phyloP scores from a whole-genome alignment of 2,888 invertebrate species.

The Disparrhopalites patrizii region DNA sequence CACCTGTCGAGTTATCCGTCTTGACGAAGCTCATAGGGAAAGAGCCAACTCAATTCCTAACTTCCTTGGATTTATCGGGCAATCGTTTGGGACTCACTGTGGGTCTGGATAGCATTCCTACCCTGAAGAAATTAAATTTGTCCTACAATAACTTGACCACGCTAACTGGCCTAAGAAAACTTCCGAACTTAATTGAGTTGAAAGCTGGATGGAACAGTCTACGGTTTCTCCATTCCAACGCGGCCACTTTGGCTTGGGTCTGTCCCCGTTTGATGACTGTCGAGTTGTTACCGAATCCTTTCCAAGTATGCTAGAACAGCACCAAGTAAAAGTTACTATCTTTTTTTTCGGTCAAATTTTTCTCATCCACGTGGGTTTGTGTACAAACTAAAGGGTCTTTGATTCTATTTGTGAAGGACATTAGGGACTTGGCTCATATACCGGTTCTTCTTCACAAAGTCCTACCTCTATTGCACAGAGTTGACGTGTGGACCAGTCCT shows the following conservation, averaged over 20 bases:
- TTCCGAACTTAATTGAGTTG: constrained; percentile 43
- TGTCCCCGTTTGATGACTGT: constrained; percentile 36
- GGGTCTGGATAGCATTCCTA: constrained; percentile 41
- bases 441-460: constrained; percentile 38
- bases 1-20: constrained; percentile 3
- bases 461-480: constrained; percentile 38
- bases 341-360: not conserved
- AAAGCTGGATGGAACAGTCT: constrained; percentile 45
- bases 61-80: constrained; percentile 43
- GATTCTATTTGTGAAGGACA: constrained; percentile 32
- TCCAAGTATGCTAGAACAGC: constrained; percentile 40
- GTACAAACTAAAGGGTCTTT: not conserved
- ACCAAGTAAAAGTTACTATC: not conserved
- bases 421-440: constrained; percentile 44
- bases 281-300: constrained; percentile 47
- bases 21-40: constrained; percentile 39
- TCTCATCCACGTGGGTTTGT: not conserved
- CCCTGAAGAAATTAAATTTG: constrained; percentile 42
- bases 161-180: constrained; percentile 39
- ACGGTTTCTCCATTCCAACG: constrained; percentile 43
- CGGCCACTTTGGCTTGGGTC: constrained; percentile 40
- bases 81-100: constrained; percentile 40
- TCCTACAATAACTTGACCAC: constrained; percentile 46
- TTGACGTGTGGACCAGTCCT: constrained; percentile 43
- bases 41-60: constrained; percentile 35